Evolutionary conservation across 2,797 vertebrate genomes (phyloP), one percentile per base, ranked within the genome.

Genomic region (Myiotriccus ornatus): DNA sequence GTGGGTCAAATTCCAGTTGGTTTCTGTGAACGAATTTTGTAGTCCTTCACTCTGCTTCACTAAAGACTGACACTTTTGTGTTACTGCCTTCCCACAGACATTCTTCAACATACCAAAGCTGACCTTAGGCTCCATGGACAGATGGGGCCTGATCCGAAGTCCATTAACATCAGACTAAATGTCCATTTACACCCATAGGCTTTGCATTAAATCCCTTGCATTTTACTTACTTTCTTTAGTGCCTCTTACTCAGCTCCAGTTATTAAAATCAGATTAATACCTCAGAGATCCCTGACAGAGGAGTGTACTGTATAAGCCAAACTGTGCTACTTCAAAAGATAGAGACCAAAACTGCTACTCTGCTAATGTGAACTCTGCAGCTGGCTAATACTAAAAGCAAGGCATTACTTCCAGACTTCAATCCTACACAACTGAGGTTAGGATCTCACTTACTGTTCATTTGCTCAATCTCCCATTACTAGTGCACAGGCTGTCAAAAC

Each of bases 201-300:
- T 91, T 93, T 96, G 73, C 39, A 75, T 93, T 55, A 91, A 92
- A 89, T 76, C 67, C 80, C 94, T 88, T 85, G 77, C 82, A 82
- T 91, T 92, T 93, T 89, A 82, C 68, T 84, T 94, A 75, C 79
- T 95, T 96, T 96, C 77, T 94, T 95, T 90, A 87, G 90, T 88
- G 62, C 63, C 52, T 82, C 89, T 94, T 94, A 92, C 79, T 90
- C 89, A 78, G 67, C 64, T 84, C 74, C 41, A 76, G 59, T 87
- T 96, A 94, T 90, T 90, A 96, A 91, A 80, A 88, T 88, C 94
- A 89, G 85, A 95, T 93, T 94, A 96, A 91, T 94, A 87, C 78
- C 47, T 93, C 34, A 56, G 64, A 92, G 71, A 89, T 85, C 35
- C 68, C 79, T 84, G 32, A 82, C 63, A 69, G 82, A 76, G 91